Percentiles rank a stretch among this genome's conserved stretches.
phyloP scores from a whole-genome alignment of 30 jellyfish, hydroid and myxozoan genomes.

The Turritopsis rubra region DNA sequence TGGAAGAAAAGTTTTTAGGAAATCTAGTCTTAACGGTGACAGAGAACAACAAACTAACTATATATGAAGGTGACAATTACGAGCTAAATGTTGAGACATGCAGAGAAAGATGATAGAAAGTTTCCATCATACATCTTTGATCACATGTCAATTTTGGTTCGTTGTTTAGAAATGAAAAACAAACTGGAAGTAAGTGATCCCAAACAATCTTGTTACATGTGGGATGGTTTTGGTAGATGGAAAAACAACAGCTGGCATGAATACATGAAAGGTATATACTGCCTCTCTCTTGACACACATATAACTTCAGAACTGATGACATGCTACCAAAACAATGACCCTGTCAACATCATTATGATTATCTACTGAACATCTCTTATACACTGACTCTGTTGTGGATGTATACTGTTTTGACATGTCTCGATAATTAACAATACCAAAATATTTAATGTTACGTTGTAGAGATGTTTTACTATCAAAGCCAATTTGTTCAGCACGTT shows the following conservation, averaged over 20 bases:
- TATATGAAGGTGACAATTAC: constrained; percentile 61
- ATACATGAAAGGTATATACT: constrained; percentile 46
- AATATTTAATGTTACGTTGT: too few relatives aligned
- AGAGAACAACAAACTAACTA: constrained; percentile 15
- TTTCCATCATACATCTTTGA: not conserved
- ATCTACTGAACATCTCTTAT: too few relatives aligned
- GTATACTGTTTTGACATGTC: too few relatives aligned
- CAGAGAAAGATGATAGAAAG: not conserved
- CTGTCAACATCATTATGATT: too few relatives aligned
- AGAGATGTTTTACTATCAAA: too few relatives aligned
- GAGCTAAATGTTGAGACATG: too few relatives aligned
- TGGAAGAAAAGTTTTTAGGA: constrained; percentile 39
- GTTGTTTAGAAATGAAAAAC: not conserved
- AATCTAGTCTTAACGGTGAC: constrained; percentile 44
- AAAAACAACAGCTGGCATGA: constrained; percentile 41
- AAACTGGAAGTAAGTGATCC: constrained; percentile 19
- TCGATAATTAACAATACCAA: too few relatives aligned
- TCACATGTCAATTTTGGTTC: not conserved
- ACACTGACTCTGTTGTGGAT: too few relatives aligned
- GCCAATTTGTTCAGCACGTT: too few relatives aligned
- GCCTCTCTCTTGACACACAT: too few relatives aligned
- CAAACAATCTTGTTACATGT: constrained; percentile 63
- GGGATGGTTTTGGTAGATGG: constrained; percentile 97
- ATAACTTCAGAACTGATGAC: too few relatives aligned
- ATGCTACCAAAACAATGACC: too few relatives aligned